phyloP scores from a whole-genome alignment of 2,888 invertebrate species.

The Drosophila suboccidentalis region DNA sequence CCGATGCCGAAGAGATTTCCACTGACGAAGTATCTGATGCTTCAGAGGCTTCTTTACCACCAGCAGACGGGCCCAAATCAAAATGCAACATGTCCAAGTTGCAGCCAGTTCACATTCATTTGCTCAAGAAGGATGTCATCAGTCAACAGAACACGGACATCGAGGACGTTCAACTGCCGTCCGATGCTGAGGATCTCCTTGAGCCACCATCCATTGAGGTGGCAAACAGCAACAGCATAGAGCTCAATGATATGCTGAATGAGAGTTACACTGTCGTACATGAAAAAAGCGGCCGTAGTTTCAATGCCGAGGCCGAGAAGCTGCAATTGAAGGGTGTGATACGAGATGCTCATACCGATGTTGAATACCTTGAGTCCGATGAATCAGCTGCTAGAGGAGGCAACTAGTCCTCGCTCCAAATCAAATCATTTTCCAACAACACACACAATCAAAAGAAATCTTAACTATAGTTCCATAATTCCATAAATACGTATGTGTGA shows the following conservation, averaged over 20 bases:
- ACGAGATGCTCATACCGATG: constrained; percentile 86
- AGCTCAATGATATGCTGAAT: constrained; percentile 85
- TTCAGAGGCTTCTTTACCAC: constrained; percentile 57
- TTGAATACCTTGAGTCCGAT: constrained; percentile 86
- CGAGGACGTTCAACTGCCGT: constrained; percentile 86
- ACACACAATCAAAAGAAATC: constrained; percentile 20
- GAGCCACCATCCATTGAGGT: constrained; percentile 63
- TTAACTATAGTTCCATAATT: constrained; percentile 53
- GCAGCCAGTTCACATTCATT: constrained; percentile 50
- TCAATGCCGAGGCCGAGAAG: constrained; percentile 86
- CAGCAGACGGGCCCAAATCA: constrained; percentile 37
- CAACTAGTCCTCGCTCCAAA: constrained; percentile 61
- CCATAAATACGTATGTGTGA: constrained; percentile 33
- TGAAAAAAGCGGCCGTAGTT: constrained; percentile 85
- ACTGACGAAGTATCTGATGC: constrained; percentile 83
- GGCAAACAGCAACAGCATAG: constrained; percentile 67
- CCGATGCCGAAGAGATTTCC: constrained; percentile 86
- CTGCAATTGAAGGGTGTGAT: constrained; percentile 86
- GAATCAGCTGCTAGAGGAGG: constrained; percentile 79
- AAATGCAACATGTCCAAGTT: constrained; percentile 45
- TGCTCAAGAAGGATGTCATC: constrained; percentile 53
- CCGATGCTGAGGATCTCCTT: constrained; percentile 86
- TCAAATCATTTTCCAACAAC: constrained; percentile 22
- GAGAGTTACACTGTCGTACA: constrained; percentile 86
- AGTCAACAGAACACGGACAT: constrained; percentile 84